Percentiles rank a stretch among this genome's conserved stretches.
phyloP scores from a whole-genome alignment of 2,888 invertebrate species.

The Fabriciana adippe region DNA sequence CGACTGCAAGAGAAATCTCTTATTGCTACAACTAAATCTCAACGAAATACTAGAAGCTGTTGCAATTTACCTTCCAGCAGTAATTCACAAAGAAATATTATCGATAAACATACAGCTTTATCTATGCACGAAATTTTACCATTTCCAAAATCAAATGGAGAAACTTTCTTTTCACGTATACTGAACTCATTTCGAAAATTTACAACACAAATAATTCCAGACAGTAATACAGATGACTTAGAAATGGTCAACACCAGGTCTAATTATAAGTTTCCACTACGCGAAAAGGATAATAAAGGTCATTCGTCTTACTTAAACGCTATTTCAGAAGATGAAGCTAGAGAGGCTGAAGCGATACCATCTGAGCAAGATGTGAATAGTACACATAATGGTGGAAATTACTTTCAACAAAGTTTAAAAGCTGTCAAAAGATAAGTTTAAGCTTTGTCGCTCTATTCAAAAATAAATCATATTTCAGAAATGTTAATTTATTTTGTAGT shows the following conservation, averaged over 20 bases:
- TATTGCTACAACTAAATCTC: constrained; percentile 33
- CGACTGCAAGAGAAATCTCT: constrained; percentile 60
- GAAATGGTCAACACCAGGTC: constrained; percentile 50
- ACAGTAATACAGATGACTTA: constrained; percentile 45
- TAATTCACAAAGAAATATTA: neutral
- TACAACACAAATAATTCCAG: constrained; percentile 45
- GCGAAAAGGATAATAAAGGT: constrained; percentile 49
- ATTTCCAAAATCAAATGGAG: constrained; percentile 63
- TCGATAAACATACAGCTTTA: constrained; percentile 44
- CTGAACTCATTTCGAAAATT: constrained; percentile 57
- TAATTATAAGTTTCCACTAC: constrained; percentile 63
- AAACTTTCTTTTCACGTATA: constrained; percentile 57
- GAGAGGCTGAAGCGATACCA: neutral
- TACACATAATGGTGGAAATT: constrained; percentile 36
- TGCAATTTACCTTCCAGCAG: constrained; percentile 46
- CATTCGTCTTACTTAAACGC: constrained; percentile 51
- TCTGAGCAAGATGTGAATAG: constrained; percentile 28
- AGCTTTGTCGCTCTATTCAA: neutral
- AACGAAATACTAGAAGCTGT: constrained; percentile 55
- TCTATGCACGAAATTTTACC: constrained; percentile 71
- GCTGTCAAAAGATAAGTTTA: constrained; percentile 22
- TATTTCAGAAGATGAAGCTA: constrained; percentile 57
- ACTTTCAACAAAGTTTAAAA: constrained; percentile 36
- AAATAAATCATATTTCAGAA: neutral
- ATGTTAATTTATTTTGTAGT: neutral